phyloP scores from a whole-genome alignment of 2,113 vertebrate species.

The Pimephales promelas region DNA sequence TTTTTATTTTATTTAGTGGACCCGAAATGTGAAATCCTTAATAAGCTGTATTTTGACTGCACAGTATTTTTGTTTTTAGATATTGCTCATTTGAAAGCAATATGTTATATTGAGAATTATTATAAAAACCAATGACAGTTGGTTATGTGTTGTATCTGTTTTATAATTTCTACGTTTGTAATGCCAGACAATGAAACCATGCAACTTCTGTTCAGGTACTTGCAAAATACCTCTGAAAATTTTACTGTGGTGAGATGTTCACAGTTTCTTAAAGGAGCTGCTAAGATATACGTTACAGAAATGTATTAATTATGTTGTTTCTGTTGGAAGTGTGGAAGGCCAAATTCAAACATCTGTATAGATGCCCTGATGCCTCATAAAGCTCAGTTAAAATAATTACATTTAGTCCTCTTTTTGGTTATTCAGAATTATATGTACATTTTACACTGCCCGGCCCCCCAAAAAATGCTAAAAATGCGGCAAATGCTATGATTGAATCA shows the following conservation, averaged over 20 bases:
- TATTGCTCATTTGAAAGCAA: slow-evolving; percentile 23
- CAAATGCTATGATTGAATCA: too few species aligned
- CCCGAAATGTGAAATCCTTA: slow-evolving; percentile 31
- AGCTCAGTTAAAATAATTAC: neutral
- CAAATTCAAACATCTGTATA: slow-evolving; percentile 8
- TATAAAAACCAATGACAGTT: neutral
- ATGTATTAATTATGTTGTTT: neutral
- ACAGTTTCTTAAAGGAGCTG: slow-evolving; percentile 4
- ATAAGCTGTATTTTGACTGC: slow-evolving; percentile 23
- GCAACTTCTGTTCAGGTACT: slow-evolving; percentile 29
- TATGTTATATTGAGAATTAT: slow-evolving; percentile 8
- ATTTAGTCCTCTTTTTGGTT: neutral
- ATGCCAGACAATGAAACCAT: slow-evolving; percentile 34
- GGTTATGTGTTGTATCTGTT: slow-evolving; percentile 10
- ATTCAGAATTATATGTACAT: neutral
- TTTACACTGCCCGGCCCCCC: too few species aligned
- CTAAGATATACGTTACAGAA: neutral
- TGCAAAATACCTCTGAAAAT: slow-evolving; percentile 22
- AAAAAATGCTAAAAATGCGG: too few species aligned
- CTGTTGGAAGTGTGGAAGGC: slow-evolving; percentile 3
- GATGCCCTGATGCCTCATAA: neutral
- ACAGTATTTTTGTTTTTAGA: slow-evolving; percentile 31
- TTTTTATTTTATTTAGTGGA: slow-evolving; percentile 1
- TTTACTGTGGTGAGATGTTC: slow-evolving; percentile 12
- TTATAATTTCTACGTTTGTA: neutral